These are phyloP conservation scores for Apotomis capreana DNA, from an alignment of 2,888 invertebrate species.

Conservation along the genomic window DNA sequence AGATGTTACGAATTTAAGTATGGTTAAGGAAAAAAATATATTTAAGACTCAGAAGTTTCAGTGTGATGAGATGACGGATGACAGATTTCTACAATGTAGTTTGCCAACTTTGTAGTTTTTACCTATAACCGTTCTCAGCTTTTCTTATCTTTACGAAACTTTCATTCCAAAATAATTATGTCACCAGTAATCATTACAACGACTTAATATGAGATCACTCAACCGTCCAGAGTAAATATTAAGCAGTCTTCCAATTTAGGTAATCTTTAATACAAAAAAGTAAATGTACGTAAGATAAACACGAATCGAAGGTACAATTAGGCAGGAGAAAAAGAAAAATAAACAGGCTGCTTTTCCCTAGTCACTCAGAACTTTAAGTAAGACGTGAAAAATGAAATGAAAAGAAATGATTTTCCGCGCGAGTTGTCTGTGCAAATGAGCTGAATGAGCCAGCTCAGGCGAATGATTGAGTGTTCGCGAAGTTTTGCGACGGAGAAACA, in stretches of 20 bases:
- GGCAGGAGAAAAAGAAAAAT: constrained; percentile 59
- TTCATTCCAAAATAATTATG: too few species aligned
- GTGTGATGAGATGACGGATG: too few species aligned
- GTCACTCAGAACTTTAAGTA: constrained; percentile 74
- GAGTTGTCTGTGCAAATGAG: constrained; percentile 83
- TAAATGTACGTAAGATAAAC: constrained; percentile 46
- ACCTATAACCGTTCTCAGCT: too few species aligned
- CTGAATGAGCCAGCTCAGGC: constrained; percentile 80
- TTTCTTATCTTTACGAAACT: too few species aligned
- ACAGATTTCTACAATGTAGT: too few species aligned
- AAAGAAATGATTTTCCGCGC: constrained; percentile 84
- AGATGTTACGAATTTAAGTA: not conserved
- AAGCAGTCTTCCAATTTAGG: not conserved
- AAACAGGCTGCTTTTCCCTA: constrained; percentile 66
- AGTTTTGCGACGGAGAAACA: constrained; percentile 63
- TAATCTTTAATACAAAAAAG: not conserved
- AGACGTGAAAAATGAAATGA: constrained; percentile 82
- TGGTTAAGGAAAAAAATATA: not conserved
- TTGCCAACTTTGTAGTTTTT: too few species aligned
- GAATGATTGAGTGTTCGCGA: constrained; percentile 76
- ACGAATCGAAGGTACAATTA: constrained; percentile 51
- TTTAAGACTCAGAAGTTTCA: too few species aligned
- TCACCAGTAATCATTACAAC: too few species aligned
- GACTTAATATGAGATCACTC: too few species aligned
- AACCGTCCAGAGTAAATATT: too few species aligned